Evolutionary conservation across 2,113 vertebrate species (phyloP), one percentile per base, ranked within the genome.

Genomic region (Egretta garzetta): DNA sequence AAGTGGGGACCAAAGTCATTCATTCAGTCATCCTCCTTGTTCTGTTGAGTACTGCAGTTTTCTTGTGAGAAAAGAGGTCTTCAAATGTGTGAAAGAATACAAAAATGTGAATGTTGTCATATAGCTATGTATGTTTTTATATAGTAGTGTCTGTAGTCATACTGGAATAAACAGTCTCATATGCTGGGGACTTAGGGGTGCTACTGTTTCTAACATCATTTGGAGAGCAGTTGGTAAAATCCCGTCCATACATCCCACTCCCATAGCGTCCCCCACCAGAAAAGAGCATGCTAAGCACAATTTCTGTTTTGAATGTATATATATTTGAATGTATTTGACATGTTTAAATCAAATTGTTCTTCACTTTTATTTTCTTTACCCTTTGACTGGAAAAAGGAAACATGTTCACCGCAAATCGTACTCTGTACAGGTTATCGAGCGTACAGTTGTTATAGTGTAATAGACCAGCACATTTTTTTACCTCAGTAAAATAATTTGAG

Each of bases 391-490:
- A 39, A 59, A 70, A 80, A 67, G 16, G 60, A 43, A 86, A n/a
- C 14, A 28, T 0, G 0, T 30, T 82, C 16, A 24, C 20, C n/a
- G 59, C 11, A 59, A 63, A 8, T 45, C 14, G 12, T 37, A 9
- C 28, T 62, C 22, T 85, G 10, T 22, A 23, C 21, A 45, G 21
- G 41, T 43, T 80, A 47, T 6, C 71, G 32, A 74, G 24, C 4
- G 1, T 72, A 13, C 16, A 60, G 62, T 60, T 85, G 4, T 53
- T 72, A 33, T 1, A 62, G 13, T 80, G 9, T 45, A 75, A 37
- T 20, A 71, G 52, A 81, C 32, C 27, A 32, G 75, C 5, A 9
- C 5, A 3, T 9, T 26, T 74, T 47, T 82, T 83, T 88, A 41
- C 16, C 27, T 71, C 14, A 7, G 16, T 77, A 45, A 60, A 82